Evolutionary conservation across 2,888 invertebrate genomes (phyloP).

Genomic region (Salticus scenicus): DNA sequence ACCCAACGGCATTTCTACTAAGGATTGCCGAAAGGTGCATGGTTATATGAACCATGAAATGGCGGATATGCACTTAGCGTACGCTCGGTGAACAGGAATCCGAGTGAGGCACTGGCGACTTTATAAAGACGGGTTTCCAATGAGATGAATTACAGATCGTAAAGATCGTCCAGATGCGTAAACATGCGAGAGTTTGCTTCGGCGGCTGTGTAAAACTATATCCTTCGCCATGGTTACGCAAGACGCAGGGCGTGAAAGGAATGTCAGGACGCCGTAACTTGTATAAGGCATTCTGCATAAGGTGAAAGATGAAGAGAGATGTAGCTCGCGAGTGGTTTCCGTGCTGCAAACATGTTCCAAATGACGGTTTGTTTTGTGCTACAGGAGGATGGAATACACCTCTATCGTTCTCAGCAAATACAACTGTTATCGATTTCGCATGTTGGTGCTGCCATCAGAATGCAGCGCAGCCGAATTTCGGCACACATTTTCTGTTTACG

Average conservation of each 20-base stretch:
- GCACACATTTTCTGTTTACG: background rate
- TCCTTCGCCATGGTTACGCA: background rate
- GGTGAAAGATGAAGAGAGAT: background rate
- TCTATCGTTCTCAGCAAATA: constrained; percentile 1
- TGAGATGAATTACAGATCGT: too few relatives aligned
- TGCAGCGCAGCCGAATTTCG: constrained; percentile 9
- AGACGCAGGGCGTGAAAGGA: constrained; percentile 12
- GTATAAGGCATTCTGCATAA: background rate
- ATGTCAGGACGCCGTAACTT: background rate
- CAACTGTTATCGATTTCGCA: constrained; percentile 10
- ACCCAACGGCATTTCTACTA: too few relatives aligned
- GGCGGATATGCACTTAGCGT: constrained; percentile 6
- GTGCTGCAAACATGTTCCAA: constrained; percentile 6
- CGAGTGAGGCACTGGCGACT: background rate
- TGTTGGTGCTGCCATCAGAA: background rate
- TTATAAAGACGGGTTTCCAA: background rate
- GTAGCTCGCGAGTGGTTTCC: constrained; percentile 1
- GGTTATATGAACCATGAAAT: background rate
- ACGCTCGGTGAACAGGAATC: constrained; percentile 1
- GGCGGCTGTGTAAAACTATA: background rate
- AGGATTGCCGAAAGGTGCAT: too few relatives aligned
- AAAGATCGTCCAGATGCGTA: background rate
- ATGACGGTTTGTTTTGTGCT: background rate
- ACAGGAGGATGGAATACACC: background rate
- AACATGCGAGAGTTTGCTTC: constrained; percentile 8